These are phyloP conservation scores for Mus minutoides DNA, from an alignment of 2,797 vertebrate genomes.

Conservation along the genomic window DNA sequence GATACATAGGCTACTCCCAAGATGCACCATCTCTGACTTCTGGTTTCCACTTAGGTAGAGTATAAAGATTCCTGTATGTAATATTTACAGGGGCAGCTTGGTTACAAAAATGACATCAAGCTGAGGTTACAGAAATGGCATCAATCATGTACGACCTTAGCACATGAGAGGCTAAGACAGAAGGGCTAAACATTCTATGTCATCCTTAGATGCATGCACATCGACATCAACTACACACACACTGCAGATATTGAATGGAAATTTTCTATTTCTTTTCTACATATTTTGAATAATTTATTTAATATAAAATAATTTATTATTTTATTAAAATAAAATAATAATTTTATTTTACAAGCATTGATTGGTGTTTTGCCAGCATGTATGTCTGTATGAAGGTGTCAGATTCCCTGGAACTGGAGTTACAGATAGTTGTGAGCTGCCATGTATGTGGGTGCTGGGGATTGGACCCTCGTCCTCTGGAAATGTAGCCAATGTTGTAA, in stretches of 20 bases:
- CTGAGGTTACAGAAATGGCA: not conserved
- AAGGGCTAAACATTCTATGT: not conserved
- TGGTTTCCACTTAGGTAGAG: not conserved
- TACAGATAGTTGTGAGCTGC: not conserved
- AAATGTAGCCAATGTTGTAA: not conserved
- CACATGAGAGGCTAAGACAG: not conserved
- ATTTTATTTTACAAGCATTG: not conserved
- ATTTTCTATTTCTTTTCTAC: not conserved
- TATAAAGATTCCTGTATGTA: not conserved
- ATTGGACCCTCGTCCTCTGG: not conserved
- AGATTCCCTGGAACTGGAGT: not conserved
- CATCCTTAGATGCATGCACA: not conserved
- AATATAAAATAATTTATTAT: no score
- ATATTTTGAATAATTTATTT: not conserved
- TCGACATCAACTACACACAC: not conserved
- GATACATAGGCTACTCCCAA: not conserved
- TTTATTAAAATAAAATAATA: no score
- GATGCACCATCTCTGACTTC: not conserved
- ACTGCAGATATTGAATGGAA: not conserved
- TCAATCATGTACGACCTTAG: not conserved
- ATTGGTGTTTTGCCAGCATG: not conserved
- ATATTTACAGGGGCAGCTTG: not conserved
- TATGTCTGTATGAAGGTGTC: not conserved
- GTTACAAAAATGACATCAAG: not conserved
- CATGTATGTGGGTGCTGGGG: not conserved